Evolutionary conservation across 2,888 invertebrate species (phyloP).

Genomic region (Chalcis sispes): DNA sequence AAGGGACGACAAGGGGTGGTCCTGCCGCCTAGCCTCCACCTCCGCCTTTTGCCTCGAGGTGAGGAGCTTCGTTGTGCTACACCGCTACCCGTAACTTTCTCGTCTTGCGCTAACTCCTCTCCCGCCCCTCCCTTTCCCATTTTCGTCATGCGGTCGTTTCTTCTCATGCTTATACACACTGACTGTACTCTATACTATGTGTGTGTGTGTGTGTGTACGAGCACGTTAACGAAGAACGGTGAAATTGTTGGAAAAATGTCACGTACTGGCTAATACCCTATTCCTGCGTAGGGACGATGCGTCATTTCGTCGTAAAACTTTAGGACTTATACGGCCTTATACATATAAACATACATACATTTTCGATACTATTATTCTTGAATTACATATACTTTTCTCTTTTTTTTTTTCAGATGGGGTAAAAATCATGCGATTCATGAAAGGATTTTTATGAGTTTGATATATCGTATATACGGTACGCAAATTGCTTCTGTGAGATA

Average conservation of each 20-base stretch:
- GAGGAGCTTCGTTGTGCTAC: conserved; percentile 29
- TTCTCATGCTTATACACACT: neutral
- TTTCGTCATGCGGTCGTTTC: neutral
- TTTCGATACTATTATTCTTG: neutral
- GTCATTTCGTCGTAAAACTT: conserved; percentile 29
- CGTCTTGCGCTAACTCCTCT: neutral
- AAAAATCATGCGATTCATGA: neutral
- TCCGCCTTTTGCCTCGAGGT: conserved; percentile 1
- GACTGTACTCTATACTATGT: neutral
- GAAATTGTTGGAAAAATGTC: conserved; percentile 31
- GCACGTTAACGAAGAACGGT: neutral
- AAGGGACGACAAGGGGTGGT: conserved; percentile 61
- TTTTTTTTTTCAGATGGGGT: neutral
- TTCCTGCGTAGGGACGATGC: neutral
- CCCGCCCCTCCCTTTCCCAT: conserved; percentile 1
- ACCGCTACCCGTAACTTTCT: conserved; percentile 9
- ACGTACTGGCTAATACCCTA: conserved; percentile 20
- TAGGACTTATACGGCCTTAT: conserved; percentile 2
- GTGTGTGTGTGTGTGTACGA: no score
- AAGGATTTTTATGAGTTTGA: neutral
- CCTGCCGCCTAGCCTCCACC: conserved; percentile 15
- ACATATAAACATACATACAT: neutral
- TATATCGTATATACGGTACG: neutral
- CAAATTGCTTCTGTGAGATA: no score
- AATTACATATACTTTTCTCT: neutral